Percentiles rank a stretch among this genome's conserved stretches.
Evolutionary conservation across 2,797 vertebrate species (phyloP).

Genomic region (Alectoris magna): DNA sequence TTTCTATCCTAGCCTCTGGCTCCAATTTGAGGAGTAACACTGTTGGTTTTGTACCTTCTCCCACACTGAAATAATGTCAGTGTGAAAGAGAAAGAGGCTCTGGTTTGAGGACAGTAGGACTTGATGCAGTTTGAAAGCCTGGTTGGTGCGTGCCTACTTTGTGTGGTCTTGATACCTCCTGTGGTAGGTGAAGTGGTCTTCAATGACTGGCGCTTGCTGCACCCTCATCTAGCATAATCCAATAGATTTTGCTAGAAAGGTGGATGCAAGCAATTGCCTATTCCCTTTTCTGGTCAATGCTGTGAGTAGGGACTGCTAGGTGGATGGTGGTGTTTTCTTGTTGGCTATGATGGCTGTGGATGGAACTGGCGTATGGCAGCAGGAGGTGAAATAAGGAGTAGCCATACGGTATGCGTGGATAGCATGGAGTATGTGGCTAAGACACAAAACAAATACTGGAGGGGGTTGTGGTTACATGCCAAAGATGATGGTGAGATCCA

Average conservation of each 20-base stretch:
- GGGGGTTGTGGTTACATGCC: fast-evolving
- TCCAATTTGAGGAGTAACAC: not conserved
- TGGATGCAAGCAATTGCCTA: not conserved
- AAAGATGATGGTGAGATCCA: not conserved
- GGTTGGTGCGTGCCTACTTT: fast-evolving
- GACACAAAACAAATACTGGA: not conserved
- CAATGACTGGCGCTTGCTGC: not conserved
- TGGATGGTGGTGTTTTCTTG: fast-evolving
- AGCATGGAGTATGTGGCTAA: not conserved
- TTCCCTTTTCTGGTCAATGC: not conserved
- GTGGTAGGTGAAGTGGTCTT: not conserved
- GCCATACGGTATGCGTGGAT: not conserved
- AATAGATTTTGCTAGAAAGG: not conserved
- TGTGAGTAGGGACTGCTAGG: fast-evolving
- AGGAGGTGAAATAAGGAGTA: not conserved
- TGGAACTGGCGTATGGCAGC: not conserved
- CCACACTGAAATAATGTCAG: not conserved
- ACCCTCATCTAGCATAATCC: not conserved
- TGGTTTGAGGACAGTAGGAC: not conserved
- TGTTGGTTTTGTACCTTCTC: not conserved
- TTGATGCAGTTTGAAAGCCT: not conserved
- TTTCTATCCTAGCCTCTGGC: not conserved
- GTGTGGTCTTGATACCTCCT: not conserved
- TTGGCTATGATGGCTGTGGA: not conserved
- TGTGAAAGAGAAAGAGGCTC: not conserved